These are phyloP conservation scores for Hemibagrus guttatus DNA, from an alignment of 2,797 vertebrate genomes.

Conservation along the genomic window DNA sequence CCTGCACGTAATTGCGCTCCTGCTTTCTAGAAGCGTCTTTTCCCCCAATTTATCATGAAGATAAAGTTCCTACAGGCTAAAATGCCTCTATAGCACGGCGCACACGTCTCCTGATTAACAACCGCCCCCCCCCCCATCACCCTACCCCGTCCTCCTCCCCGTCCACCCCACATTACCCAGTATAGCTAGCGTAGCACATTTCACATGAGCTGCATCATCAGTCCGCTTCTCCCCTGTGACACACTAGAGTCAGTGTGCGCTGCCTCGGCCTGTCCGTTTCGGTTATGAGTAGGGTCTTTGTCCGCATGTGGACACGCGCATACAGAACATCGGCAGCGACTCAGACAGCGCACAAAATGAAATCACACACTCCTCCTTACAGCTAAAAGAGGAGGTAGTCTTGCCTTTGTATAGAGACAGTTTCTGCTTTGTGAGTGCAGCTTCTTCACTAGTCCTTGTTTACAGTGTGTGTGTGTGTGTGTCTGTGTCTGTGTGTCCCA, in stretches of 20 bases:
- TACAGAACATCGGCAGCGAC: constrained; percentile 30
- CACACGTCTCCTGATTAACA: not conserved
- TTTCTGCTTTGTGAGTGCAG: constrained; percentile 33
- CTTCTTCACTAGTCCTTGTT: constrained; percentile 6
- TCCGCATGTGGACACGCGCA: constrained; percentile 16
- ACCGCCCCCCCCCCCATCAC: too few relatives aligned
- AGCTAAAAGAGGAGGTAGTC: constrained; percentile 26
- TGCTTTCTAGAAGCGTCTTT: constrained; percentile 45
- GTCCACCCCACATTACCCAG: not conserved
- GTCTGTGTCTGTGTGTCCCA: constrained; percentile 5
- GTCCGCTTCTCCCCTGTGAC: constrained; percentile 26
- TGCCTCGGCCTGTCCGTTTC: constrained; percentile 32
- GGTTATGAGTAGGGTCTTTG: constrained; percentile 45
- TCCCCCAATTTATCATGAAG: constrained; percentile 29
- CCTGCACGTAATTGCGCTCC: not conserved
- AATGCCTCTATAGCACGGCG: constrained; percentile 8
- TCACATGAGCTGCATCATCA: constrained; percentile 48
- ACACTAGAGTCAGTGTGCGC: constrained; percentile 49
- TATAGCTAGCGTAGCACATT: constrained; percentile 43
- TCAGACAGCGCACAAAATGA: constrained; percentile 36
- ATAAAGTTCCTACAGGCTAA: constrained; percentile 33
- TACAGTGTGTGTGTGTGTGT: constrained; percentile 56
- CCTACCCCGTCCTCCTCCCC: not conserved
- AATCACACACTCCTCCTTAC: constrained; percentile 37
- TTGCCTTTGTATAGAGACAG: constrained; percentile 34